Conservation (phyloP, 2,797 vertebrate species). For the Oryzias dopingdopingensis region DNA sequence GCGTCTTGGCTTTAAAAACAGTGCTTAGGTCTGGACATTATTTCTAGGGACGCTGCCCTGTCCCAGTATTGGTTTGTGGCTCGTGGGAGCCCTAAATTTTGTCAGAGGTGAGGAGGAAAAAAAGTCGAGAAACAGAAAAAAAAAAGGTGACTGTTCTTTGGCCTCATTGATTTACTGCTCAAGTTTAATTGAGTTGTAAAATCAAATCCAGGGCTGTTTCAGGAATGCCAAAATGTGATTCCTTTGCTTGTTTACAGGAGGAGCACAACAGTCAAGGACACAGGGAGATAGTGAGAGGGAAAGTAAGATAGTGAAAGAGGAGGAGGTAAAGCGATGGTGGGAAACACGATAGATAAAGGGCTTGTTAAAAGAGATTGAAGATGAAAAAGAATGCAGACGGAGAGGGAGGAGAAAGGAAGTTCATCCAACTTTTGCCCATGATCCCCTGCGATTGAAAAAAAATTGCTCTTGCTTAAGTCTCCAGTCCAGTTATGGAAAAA, state of each 20-base stretch:
- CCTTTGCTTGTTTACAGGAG: constrained; percentile 74
- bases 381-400: constrained; percentile 44
- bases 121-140: constrained; percentile 12
- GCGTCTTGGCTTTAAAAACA: constrained; percentile 29
- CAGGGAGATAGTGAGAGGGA: constrained; percentile 40
- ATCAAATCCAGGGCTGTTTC: constrained; percentile 77
- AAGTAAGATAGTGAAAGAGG: constrained; percentile 45
- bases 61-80: constrained; percentile 61
- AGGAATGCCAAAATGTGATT: constrained; percentile 78
- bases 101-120: constrained; percentile 32
- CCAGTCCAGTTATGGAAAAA: constrained; percentile 25
- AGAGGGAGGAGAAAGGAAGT: constrained; percentile 32
- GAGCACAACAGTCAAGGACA: constrained; percentile 75
- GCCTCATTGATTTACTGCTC: constrained; percentile 71
- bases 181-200: constrained; percentile 83
- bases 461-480: too few relatives aligned
- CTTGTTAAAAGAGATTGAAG: constrained; percentile 55
- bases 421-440: constrained; percentile 57
- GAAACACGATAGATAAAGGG: constrained; percentile 49
- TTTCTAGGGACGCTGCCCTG: constrained; percentile 44
- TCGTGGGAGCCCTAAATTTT: constrained; percentile 57
- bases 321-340: constrained; percentile 44
- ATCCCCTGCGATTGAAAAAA: constrained; percentile 66
- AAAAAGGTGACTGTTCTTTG: constrained; percentile 37
- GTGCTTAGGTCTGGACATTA: neutral